Conservation (phyloP, 2,797 vertebrate genomes). For the Mionectes olivaceus region DNA sequence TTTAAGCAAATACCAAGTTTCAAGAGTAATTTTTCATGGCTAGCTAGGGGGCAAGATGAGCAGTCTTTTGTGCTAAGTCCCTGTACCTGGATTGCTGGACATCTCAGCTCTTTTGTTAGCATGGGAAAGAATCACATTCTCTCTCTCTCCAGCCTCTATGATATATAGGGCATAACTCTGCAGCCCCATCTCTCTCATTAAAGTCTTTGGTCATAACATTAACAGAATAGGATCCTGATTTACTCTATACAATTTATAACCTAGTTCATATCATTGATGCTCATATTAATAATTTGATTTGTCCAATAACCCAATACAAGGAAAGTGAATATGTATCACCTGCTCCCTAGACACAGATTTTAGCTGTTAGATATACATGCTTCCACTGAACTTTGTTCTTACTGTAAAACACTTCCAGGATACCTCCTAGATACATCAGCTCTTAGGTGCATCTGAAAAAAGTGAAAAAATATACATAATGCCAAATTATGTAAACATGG, state of each 20-base stretch:
- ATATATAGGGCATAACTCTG: not conserved
- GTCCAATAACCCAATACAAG: not conserved
- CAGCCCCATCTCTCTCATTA: rapidly evolving
- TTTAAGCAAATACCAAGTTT: conserved; percentile 26
- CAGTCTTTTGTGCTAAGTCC: not conserved
- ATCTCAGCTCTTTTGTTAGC: not conserved
- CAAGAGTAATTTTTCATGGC: not conserved
- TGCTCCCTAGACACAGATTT: not conserved
- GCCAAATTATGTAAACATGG: conserved; percentile 4
- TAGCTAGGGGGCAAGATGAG: conserved; percentile 5
- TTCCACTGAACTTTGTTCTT: not conserved
- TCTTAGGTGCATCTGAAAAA: not conserved
- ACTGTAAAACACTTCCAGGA: not conserved
- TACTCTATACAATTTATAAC: not conserved
- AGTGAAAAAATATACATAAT: not conserved
- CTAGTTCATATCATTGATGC: not conserved
- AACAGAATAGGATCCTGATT: not conserved
- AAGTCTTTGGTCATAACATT: not conserved
- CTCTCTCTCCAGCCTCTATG: not conserved
- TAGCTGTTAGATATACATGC: not conserved
- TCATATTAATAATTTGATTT: not conserved
- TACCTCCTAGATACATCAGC: not conserved
- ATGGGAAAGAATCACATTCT: not conserved
- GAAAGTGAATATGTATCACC: not conserved
- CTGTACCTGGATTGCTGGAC: not conserved